Percentiles rank a stretch among this genome's conserved stretches.
phyloP scores from a whole-genome alignment of 1,140 invertebrate genomes.

The Cherax quadricarinatus region DNA sequence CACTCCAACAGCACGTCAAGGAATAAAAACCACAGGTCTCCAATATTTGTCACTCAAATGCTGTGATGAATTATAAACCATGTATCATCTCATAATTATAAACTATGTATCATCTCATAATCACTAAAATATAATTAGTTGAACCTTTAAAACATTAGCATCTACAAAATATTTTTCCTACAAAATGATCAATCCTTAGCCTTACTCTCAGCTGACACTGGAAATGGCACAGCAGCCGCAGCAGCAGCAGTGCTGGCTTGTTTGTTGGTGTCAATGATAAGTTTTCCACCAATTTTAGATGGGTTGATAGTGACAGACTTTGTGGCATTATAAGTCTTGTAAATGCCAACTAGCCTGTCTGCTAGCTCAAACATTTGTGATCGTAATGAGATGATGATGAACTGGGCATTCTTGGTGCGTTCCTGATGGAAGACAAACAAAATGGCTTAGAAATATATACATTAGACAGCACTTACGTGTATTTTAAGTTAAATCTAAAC shows the following conservation, averaged over 20 bases:
- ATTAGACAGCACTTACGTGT: too few species aligned
- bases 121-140: too few species aligned
- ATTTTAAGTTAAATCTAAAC: too few species aligned
- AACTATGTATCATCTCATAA: too few species aligned
- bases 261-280: not conserved
- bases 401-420: constrained; percentile 97
- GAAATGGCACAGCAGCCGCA: not conserved
- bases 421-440: constrained; percentile 81
- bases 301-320: constrained; percentile 85
- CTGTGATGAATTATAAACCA: too few species aligned
- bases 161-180: not conserved
- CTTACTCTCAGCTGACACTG: constrained; percentile 15
- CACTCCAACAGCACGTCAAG: too few species aligned
- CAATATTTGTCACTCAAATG: too few species aligned
- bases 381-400: constrained; percentile 97
- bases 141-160: not conserved
- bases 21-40: too few species aligned
- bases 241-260: not conserved
- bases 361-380: constrained; percentile 99
- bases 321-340: constrained; percentile 94
- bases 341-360: constrained; percentile 95
- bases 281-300: constrained; percentile 18
- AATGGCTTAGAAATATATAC: constrained; percentile 46
- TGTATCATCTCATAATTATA: too few species aligned
- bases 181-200: not conserved